Base-by-base conservation (phyloP, 1,140 invertebrate genomes). In the Trichoplusia ni region DNA sequence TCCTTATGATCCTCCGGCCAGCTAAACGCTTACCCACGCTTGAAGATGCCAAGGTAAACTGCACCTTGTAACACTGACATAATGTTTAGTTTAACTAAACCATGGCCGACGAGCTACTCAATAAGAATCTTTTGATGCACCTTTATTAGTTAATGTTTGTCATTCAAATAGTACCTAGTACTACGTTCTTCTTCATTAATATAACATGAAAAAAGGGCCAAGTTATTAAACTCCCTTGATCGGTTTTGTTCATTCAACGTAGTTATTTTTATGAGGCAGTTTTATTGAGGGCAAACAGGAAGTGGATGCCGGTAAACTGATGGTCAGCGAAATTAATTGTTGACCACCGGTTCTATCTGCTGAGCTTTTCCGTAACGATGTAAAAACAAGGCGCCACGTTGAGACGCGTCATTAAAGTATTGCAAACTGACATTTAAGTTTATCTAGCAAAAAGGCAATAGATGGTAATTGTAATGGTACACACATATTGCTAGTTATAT, bases 1-100 rank as follows among this genome's bases (percentile, higher is more conserved):
- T 97, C 21, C 80, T 98, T 7, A 71, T 94, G 0, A 79, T 94
- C 1, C 86, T 97, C 53, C 91, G 94, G 23, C 89, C 92, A 1
- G 91, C 92, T 0, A 80, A 92, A 19, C 84, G 81, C 2, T 58
- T 75, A 4, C 77, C 79, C 0, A 60, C 64, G 4, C 59, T 91
- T 54, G 86, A 91, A 4, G 84, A 94, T 69, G 92, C 92, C 46
- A 89, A 89, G 83, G 86, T 87, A 69, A 64, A 64, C 62, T 5
- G 27, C 51, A 33, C 38, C 25, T 7, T 25, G 7, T 44, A 3
- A 3, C 35, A 25, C 27, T 38, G 51, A 38, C 19, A 27, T 54
- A 54, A 38, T 38, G 51, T 13, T 11, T 35, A 19, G 23, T 23
- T 60, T 60, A 58, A 58, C 16, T 33, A 7, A 60, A 47, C 27